Evolutionary conservation across 1,140 invertebrate genomes (phyloP).

Genomic region (Dinoponera quadriceps): DNA sequence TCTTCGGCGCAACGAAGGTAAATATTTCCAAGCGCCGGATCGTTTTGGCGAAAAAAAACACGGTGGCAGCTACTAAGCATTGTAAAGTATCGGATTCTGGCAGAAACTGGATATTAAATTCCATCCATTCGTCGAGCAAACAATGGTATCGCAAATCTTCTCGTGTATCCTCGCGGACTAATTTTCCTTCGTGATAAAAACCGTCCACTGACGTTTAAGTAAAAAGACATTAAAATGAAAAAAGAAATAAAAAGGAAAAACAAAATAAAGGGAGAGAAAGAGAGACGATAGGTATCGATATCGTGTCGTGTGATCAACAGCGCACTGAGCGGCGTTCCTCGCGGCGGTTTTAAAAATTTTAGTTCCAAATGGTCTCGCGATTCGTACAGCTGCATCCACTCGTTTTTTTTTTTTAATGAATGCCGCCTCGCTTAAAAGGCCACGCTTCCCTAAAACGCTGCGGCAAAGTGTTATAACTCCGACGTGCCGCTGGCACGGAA

Average conservation of each 20-base stretch:
- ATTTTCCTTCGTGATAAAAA: constrained; percentile 24
- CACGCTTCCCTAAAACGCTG: constrained; percentile 63
- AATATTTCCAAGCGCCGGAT: constrained; percentile 8
- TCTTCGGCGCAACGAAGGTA: not conserved
- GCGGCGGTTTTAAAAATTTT: constrained; percentile 44
- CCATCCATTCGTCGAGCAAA: constrained; percentile 18
- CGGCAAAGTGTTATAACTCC: constrained; percentile 55
- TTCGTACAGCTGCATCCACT: constrained; percentile 36
- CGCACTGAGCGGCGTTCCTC: constrained; percentile 3
- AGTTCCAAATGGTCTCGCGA: constrained; percentile 53
- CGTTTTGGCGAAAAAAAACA: constrained; percentile 4
- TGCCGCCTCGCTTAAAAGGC: constrained; percentile 61
- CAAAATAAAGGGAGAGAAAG: too few relatives aligned
- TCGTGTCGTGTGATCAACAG: constrained; percentile 4
- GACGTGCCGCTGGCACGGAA: constrained; percentile 49
- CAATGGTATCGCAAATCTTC: constrained; percentile 5
- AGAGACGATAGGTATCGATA: too few relatives aligned
- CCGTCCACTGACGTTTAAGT: too few relatives aligned
- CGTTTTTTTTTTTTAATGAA: constrained; percentile 67
- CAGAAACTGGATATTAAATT: constrained; percentile 48
- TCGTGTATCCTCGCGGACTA: constrained; percentile 30
- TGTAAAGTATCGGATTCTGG: constrained; percentile 39
- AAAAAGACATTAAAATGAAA: not conserved
- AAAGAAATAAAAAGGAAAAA: too few relatives aligned
- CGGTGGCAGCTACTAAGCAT: not conserved